A percentile compares a stretch with the other conserved stretches of the same genome.
Conservation (phyloP, 2,888 invertebrate genomes). For the Bursaphelenchus okinawaensis region DNA sequence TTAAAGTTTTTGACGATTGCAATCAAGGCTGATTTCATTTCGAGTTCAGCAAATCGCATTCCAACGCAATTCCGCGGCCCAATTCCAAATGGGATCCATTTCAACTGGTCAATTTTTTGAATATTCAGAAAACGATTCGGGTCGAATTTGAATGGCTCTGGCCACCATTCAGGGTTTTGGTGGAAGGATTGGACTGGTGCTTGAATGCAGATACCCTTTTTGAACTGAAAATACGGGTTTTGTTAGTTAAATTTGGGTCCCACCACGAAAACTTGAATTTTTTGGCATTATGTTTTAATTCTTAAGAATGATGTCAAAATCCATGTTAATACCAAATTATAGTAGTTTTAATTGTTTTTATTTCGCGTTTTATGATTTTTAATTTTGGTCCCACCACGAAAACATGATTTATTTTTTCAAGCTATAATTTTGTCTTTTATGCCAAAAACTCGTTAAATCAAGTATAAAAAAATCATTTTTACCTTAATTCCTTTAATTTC, state of each 20-base stretch:
- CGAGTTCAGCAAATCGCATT: constrained; percentile 1
- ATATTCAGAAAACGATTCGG: constrained; percentile 38
- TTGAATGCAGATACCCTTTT: constrained; percentile 28
- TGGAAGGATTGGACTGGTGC: constrained; percentile 27
- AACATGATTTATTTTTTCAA: too few species aligned
- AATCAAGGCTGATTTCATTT: background rate
- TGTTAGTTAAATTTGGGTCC: too few species aligned
- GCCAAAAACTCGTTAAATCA: too few species aligned
- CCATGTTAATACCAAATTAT: too few species aligned
- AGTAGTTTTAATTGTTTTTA: too few species aligned
- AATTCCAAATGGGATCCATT: constrained; percentile 51
- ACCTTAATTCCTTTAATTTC: background rate
- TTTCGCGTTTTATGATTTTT: too few species aligned
- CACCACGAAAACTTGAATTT: too few species aligned
- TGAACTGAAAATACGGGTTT: too few species aligned
- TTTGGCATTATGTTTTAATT: too few species aligned
- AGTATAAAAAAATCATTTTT: background rate
- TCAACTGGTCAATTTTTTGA: constrained; percentile 23
- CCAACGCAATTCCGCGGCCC: constrained; percentile 48
- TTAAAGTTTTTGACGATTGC: background rate
- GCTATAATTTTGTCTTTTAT: too few species aligned
- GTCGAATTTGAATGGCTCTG: constrained; percentile 37
- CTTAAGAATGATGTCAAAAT: too few species aligned
- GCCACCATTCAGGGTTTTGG: constrained; percentile 35
- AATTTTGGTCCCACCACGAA: too few species aligned